Conservation (phyloP, 2,113 vertebrate species). For the Galeopterus variegatus region DNA sequence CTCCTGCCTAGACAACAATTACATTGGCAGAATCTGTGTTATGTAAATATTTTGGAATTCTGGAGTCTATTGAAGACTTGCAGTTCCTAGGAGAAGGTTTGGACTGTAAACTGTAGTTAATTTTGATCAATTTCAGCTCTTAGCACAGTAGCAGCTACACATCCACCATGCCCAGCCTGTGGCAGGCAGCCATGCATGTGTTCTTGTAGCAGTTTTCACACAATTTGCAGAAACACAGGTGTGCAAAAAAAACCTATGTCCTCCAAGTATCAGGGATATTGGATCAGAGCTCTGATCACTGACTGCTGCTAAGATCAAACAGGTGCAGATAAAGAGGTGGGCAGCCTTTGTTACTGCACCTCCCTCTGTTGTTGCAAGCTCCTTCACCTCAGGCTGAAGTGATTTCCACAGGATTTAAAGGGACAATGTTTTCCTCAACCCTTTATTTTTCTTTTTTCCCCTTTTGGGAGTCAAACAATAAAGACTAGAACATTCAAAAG, state of each 20-base stretch:
- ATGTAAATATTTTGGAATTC: not conserved
- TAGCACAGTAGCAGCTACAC: not conserved
- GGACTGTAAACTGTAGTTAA: not conserved
- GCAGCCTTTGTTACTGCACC: not conserved
- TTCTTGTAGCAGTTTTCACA: not conserved
- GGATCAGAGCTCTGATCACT: not conserved
- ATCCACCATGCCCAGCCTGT: not conserved
- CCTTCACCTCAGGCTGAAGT: not conserved
- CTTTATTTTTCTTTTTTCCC: not conserved
- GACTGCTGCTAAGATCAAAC: not conserved
- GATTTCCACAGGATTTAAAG: not conserved
- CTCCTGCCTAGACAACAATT: not conserved
- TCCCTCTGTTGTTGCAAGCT: not conserved
- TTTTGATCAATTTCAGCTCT: not conserved
- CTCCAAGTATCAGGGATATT: not conserved
- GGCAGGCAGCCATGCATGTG: not conserved
- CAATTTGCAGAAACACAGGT: not conserved
- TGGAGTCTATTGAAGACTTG: not conserved
- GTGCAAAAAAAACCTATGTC: not conserved
- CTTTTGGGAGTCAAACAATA: not conserved
- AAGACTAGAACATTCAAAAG: not conserved
- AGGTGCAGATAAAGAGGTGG: not conserved
- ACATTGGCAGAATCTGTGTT: not conserved
- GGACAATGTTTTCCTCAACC: not conserved
- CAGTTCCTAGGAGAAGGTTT: not conserved